Evolutionary conservation across 2,888 invertebrate genomes (phyloP), one percentile per base, ranked within the genome.

Genomic region (Lochmaea crataegi): DNA sequence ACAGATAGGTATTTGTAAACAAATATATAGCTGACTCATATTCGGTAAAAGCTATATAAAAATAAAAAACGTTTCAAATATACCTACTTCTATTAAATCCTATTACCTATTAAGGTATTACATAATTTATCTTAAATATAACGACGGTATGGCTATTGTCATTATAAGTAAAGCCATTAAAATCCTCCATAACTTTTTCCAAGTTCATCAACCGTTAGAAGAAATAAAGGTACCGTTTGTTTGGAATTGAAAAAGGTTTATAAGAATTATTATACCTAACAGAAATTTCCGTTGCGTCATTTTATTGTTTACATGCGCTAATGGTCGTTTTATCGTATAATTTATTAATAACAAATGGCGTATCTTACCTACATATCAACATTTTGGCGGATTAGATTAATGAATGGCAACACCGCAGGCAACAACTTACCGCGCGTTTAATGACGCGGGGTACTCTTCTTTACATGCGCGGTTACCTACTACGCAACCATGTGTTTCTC

Each of bases 401-500:
- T 56, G 26, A 32, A 18, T 26, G 70, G 70, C 70, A 70, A 70
- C 70, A 65, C 41, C 45, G 70, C 64, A 18, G 56, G 56, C 56
- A 69, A 69, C 64, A 69, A 69, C 64, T 64, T 64, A 70, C 64
- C 70, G 70, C 70, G 74, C 74, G 64, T 68, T 74, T 60, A 74
- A 71, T 68, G 74, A 66, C 60, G 72, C 72, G 68, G 68, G 71
- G 71, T 71, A 69, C 74, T 68, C 65, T 64, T 38, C 22, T 58
- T 65, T 14, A 57, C 56, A 42, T 74, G 83, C 83, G 84, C 84
- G 77, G 75, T 76, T 76, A 77, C 76, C 82, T 82, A 83, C 84
- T 83, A 86, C 86, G 86, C 86, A 86, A 84, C 86, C 87, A 87
- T 87, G 87, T 84, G 86, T 84, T 84, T 81, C 79, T 78, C 76